Base-by-base conservation (phyloP, 2,888 invertebrate genomes). In the Dione juno region DNA sequence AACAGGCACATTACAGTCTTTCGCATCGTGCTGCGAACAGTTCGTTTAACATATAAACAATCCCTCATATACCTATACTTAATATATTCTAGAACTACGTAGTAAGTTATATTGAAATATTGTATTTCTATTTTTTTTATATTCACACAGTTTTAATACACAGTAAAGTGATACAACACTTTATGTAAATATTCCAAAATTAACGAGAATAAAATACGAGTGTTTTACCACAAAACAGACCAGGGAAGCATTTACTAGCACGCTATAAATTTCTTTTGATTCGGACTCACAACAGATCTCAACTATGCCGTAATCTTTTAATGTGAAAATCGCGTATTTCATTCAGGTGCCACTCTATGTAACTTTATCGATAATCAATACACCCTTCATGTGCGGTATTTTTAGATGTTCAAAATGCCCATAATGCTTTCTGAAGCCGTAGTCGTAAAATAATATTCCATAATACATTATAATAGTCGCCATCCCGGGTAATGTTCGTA, bases 391-490 rank as follows among this genome's bases (percentile, higher is more conserved):
- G 80, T 76, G 77, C 79, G 85, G 84, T 89, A 89, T 89, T 89
- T 90, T 91, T 88, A 89, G 90, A 85, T 78, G 80, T 82, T 80
- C 80, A 83, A 84, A 86, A 84, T 83, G 80, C 79, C 88, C 85
- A 87, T 91, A 90, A 90, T 87, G 88, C 84, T 78, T 81, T 78
- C 80, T 80, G 82, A 81, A 80, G 83, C 82, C 82, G 82, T 86
- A 82, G 85, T 87, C 88, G 85, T 91, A 88, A 91, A 91, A 93
- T 93, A 92, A 92, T 92, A 93, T 85, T 88, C 87, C 90, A 88
- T 93, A 91, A 92, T 92, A 92, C 91, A 89, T 92, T 92, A 93
- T 93, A 93, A 93, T 92, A 92, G 92, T 89, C 86, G 89, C 88
- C 86, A 87, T 86, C 85, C 85, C 83, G 85, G 89, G 88, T 93